Percentiles rank a stretch among this genome's conserved stretches.
These are phyloP conservation scores for Chrysaora quinquecirrha DNA, from an alignment of 30 jellyfish, hydroid and myxozoan species.

Conservation along the genomic window DNA sequence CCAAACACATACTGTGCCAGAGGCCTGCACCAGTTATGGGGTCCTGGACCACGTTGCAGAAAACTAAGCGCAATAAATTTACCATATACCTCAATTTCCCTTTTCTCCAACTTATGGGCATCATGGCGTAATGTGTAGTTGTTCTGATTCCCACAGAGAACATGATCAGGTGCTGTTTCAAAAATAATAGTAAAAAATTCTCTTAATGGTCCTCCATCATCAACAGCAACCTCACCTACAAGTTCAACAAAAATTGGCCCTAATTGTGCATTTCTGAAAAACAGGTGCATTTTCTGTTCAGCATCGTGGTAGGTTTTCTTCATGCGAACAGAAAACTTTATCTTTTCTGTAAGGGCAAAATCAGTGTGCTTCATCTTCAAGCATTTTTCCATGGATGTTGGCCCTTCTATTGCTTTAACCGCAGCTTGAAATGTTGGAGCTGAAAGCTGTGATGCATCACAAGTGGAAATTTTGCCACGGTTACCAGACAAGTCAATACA, in stretches of 20 bases:
- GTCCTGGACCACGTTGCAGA: constrained; percentile 23
- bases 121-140: constrained; percentile 16
- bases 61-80: constrained; percentile 6
- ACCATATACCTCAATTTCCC: constrained; percentile 21
- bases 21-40: constrained; percentile 30
- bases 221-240: constrained; percentile 8
- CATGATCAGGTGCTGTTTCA: constrained; percentile 9
- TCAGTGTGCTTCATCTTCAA: constrained; percentile 3
- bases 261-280: constrained; percentile 4
- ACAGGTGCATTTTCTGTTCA: constrained; percentile 6
- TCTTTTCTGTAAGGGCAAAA: background rate
- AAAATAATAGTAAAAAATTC: constrained; percentile 26
- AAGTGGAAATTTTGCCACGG: background rate
- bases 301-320: constrained; percentile 23
- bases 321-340: constrained; percentile 11
- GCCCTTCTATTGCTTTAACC: background rate
- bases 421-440: background rate
- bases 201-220: constrained; percentile 46
- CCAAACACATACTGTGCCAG: constrained; percentile 36
- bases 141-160: constrained; percentile 8
- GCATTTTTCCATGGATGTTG: constrained; percentile 5
- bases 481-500: constrained; percentile 4
- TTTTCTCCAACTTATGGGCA: constrained; percentile 22
- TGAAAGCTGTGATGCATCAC: background rate
- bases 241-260: constrained; percentile 10